These are phyloP conservation scores for Amphiura filiformis DNA, from an alignment of 35 echinoderm and acorn worm species.

Conservation along the genomic window DNA sequence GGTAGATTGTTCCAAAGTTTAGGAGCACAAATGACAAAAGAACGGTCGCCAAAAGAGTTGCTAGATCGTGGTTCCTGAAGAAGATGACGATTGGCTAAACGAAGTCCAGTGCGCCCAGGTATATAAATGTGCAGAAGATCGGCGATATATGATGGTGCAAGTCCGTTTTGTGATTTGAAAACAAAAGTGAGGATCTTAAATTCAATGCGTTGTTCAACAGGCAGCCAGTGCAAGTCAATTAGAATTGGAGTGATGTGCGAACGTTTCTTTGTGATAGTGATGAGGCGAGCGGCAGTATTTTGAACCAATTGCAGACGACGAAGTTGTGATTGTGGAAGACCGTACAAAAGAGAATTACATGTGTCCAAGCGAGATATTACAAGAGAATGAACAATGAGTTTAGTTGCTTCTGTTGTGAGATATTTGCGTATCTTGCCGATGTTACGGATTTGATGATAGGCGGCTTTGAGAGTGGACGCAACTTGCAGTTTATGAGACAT, in stretches of 20 bases:
- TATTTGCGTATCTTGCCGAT: constrained; percentile 59
- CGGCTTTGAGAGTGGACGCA: neutral
- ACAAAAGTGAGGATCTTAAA: too few relatives aligned
- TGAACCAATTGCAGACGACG: constrained; percentile 41
- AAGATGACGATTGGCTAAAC: too few relatives aligned
- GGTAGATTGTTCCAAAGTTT: too few relatives aligned
- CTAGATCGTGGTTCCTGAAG: too few relatives aligned
- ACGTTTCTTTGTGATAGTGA: constrained; percentile 30
- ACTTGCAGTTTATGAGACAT: constrained; percentile 15
- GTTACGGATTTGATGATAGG: constrained; percentile 36
- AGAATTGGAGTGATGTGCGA: constrained; percentile 35
- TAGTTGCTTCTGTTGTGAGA: neutral
- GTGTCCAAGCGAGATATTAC: constrained; percentile 47
- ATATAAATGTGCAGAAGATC: too few relatives aligned
- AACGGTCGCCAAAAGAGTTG: too few relatives aligned
- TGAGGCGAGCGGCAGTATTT: constrained; percentile 39
- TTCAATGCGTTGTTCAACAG: too few relatives aligned
- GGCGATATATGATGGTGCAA: too few relatives aligned
- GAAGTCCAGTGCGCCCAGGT: too few relatives aligned
- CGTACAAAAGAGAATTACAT: constrained; percentile 41
- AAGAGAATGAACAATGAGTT: constrained; percentile 48
- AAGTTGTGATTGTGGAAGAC: constrained; percentile 35
- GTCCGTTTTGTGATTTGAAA: too few relatives aligned
- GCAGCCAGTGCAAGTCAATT: constrained; percentile 40
- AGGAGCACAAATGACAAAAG: too few relatives aligned